Base-by-base conservation (phyloP, 2,797 vertebrate species). In the Microctenopoma steveboyesi region DNA sequence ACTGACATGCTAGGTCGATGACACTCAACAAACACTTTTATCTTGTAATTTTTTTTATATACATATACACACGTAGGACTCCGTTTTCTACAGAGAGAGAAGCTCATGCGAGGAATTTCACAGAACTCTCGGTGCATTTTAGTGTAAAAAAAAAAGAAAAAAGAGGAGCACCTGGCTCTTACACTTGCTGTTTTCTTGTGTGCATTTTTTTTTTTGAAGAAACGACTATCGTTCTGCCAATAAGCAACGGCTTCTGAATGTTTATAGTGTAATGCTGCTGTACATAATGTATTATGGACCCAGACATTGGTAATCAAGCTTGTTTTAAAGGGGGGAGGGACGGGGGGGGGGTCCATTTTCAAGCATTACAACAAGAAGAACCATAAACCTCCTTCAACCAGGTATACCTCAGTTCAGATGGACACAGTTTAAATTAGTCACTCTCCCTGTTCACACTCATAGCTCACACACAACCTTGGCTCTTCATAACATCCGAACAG, bases 231-330 rank as follows among this genome's bases (percentile, higher is more conserved):
- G 94, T 95, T 95, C 96, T 95, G 96, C 96, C 96, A 97, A 96
- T 96, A 96, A 95, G 95, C 97, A 96, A 97, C 95, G 94, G 96
- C 96, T 97, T 98, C 95, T 99, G 98, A 99, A 99, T 98, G 98
- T 98, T 95, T 92, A 82, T 90, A 94, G 95, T 96, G 95, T 97
- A 95, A 96, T 97, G 96, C 96, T 97, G 95, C 96, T 97, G 94
- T 91, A 95, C 95, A 95, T 96, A 95, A 84, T 90, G 90, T 90
- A 88, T 91, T 91, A 96, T 92, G 94, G 93, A 94, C 93, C 82
- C 83, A 86, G 81, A 85, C 82, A 81, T 80, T 91, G 94, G 94
- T 86, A 94, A 95, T 95, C 94, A 89, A 91, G 92, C 86, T 90
- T 91, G 85, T 92, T 88, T 90, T 89, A 86, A 72, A 64, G 58